These are phyloP conservation scores for Papilio demoleus DNA, from an alignment of 2,888 invertebrate genomes.

Conservation along the genomic window DNA sequence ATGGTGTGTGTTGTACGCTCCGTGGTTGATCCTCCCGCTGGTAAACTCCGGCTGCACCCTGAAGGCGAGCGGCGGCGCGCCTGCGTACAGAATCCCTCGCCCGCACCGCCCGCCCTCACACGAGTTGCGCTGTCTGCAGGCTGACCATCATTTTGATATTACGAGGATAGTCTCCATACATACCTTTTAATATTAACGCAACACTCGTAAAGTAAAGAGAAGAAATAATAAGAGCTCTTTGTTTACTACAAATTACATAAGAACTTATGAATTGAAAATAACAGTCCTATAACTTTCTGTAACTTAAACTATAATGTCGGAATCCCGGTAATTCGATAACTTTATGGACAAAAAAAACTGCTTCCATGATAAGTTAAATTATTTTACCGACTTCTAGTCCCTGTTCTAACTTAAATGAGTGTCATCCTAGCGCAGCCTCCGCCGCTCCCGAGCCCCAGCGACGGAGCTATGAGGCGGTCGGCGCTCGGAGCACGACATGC, in stretches of 20 bases:
- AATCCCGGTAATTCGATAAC: too few relatives aligned
- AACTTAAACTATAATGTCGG: background rate
- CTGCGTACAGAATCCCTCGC: constrained; percentile 34
- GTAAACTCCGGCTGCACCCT: constrained; percentile 19
- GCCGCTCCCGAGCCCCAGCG: constrained; percentile 23
- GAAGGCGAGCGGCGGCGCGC: constrained; percentile 10
- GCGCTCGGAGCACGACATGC: background rate
- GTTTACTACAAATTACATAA: background rate
- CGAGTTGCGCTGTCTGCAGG: constrained; percentile 31
- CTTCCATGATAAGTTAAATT: background rate
- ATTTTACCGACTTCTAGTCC: background rate
- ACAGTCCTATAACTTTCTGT: too few relatives aligned
- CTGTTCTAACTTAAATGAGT: background rate
- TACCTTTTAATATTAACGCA: background rate
- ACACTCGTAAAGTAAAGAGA: background rate
- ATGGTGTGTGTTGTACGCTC: background rate
- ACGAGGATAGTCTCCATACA: background rate
- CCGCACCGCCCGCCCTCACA: constrained; percentile 22
- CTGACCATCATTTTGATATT: constrained; percentile 10
- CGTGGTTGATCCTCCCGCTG: constrained; percentile 22
- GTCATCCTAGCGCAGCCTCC: constrained; percentile 22
- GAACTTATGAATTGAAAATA: too few relatives aligned
- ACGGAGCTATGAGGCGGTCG: background rate
- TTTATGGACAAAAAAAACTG: background rate
- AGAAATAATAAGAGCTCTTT: background rate